Evolutionary conservation across 1,140 invertebrate species (phyloP), one percentile per base, ranked within the genome.

Genomic region (Acromyrmex echinatior): DNA sequence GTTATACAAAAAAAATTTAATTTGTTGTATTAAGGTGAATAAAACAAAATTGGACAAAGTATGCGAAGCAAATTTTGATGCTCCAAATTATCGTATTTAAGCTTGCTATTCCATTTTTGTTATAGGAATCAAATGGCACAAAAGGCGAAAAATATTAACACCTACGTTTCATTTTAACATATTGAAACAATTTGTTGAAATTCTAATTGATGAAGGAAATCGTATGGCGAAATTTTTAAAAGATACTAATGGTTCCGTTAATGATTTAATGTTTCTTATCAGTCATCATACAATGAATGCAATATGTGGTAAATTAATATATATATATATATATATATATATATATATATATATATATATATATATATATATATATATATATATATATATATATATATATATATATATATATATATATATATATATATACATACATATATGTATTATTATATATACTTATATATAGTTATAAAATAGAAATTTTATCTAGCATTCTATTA

Each of bases 141-240:
- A 93, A 0, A 95, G 98, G n/a, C 96, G 98, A 76, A 98, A 98
- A 95, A 96, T 99, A 56, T 93, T 99, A 1, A 99, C 98, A 0
- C 98, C 98, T 1, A 97, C 98, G 0, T 99, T 99, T 94, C 98
- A 99, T 94, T 99, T 99, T 93, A 97, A 97, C 90, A 98, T 99
- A 80, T 95, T 99, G 0, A 96, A 97, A 87, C 96, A 98, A 91
- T 99, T 98, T 94, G 91, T 98, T 31, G 87, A 92, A 0, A 74
- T 94, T 35, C 92, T 94, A 7, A 51, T 90, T 9, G 88, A 94
- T n/a, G 91, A 95, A 58, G 85, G 87, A 70, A 70, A 70, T 51
- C n/a, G 0, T 51, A 70, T 70, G 14, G 16, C 1, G 1, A 16
- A 70, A 49, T 7, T n/a, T 0, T 71, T 93, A 2, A 89, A 88